Conservation (phyloP, 2,113 vertebrate species). For the Lepus americanus region DNA sequence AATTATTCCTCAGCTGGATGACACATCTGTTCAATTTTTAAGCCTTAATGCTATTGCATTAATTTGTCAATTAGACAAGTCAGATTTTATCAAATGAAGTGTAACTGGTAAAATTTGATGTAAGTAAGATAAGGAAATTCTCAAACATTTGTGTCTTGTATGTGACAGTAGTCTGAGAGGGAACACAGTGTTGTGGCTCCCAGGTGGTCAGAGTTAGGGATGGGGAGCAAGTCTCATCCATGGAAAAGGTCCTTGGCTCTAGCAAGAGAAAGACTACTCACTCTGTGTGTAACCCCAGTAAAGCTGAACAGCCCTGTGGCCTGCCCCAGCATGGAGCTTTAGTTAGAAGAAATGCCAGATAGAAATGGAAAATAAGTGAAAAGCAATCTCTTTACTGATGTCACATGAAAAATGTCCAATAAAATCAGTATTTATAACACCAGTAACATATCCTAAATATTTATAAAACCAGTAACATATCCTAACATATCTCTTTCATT, state of each 20-base stretch:
- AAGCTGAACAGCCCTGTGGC: background rate
- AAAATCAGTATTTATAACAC: background rate
- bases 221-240: background rate
- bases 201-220: no score
- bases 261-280: background rate
- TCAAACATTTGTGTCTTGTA: background rate
- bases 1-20: background rate
- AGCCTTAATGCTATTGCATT: background rate
- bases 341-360: background rate
- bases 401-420: background rate
- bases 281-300: background rate
- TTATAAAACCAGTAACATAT: background rate
- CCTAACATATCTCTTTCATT: background rate
- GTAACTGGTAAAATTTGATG: background rate
- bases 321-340: background rate
- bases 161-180: background rate
- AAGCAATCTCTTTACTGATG: background rate
- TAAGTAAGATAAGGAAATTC: background rate
- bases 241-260: background rate
- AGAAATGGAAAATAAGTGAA: background rate
- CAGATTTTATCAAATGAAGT: background rate
- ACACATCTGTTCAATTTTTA: background rate
- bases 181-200: fast-evolving
- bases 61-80: background rate
- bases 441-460: background rate